Percentiles rank a stretch among this genome's conserved stretches.
Conservation (phyloP, 2,797 vertebrate genomes). For the Varecia variegata region DNA sequence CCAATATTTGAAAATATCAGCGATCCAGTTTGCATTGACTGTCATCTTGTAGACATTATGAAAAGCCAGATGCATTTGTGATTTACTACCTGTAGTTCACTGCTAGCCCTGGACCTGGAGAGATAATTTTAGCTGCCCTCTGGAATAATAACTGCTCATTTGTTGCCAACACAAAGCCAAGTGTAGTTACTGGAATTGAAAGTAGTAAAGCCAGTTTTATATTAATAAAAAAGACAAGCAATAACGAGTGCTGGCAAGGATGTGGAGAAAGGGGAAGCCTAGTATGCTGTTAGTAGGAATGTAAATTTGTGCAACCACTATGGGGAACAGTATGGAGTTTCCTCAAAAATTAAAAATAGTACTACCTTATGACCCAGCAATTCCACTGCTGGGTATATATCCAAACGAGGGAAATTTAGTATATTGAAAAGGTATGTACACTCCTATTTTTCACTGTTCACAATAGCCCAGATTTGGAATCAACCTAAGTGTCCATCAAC, state of each 20-base stretch:
- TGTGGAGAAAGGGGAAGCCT: background rate
- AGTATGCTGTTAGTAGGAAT: background rate
- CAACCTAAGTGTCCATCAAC: background rate
- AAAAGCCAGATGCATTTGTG: background rate
- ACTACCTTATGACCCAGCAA: background rate
- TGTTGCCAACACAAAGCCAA: conserved; percentile 15
- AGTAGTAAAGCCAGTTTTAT: background rate
- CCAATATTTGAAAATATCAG: background rate
- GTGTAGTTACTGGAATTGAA: conserved; percentile 10
- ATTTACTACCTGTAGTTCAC: background rate
- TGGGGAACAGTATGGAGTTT: background rate
- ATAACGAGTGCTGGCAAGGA: background rate
- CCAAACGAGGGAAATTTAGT: background rate
- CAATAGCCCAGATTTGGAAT: background rate
- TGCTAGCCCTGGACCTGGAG: background rate
- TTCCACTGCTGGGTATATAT: background rate
- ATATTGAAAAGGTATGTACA: background rate
- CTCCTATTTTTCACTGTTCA: background rate
- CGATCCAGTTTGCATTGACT: background rate
- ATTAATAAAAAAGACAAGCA: background rate
- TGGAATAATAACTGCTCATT: background rate
- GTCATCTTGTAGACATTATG: background rate
- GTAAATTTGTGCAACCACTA: background rate
- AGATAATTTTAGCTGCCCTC: background rate
- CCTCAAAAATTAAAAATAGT: background rate